Percentiles rank a stretch among this genome's conserved stretches.
Evolutionary conservation across 2,113 vertebrate species (phyloP).

Genomic region (Notothenia rossii): DNA sequence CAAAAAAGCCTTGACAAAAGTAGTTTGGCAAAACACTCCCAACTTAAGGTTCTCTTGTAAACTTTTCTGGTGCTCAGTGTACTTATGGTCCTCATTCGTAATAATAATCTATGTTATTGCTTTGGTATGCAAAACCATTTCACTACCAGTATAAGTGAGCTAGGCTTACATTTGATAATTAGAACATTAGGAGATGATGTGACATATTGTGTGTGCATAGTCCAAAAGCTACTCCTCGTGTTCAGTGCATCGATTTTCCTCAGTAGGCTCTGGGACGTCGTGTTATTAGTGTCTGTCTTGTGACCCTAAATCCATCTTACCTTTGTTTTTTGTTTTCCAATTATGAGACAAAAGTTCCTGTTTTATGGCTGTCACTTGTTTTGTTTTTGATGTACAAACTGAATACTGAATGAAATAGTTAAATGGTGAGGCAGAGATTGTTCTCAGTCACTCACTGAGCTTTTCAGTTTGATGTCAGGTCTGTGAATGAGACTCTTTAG

Average conservation of each 20-base stretch:
- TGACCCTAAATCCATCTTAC: not conserved
- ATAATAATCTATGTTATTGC: not conserved
- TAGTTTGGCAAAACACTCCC: not conserved
- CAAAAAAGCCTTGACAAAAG: no score
- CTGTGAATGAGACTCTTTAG: conserved; percentile 23
- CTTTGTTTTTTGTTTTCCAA: not conserved
- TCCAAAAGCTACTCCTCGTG: not conserved
- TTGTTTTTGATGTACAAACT: not conserved
- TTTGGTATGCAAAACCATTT: not conserved
- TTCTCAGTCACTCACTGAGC: conserved; percentile 4
- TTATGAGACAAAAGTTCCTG: not conserved
- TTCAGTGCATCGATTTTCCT: not conserved
- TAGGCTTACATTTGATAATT: no score
- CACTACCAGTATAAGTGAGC: not conserved
- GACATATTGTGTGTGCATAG: not conserved
- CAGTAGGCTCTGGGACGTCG: not conserved
- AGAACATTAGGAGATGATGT: not conserved
- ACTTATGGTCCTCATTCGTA: not conserved
- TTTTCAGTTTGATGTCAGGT: not conserved
- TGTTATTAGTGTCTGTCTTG: conserved; percentile 1
- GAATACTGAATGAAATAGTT: not conserved
- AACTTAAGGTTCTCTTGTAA: not conserved
- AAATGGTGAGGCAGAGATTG: conserved; percentile 4
- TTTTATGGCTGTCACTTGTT: conserved; percentile 3
- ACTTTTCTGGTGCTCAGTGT: not conserved